Conservation (phyloP, 1,140 invertebrate genomes). For the Leptopilina boulardi region DNA sequence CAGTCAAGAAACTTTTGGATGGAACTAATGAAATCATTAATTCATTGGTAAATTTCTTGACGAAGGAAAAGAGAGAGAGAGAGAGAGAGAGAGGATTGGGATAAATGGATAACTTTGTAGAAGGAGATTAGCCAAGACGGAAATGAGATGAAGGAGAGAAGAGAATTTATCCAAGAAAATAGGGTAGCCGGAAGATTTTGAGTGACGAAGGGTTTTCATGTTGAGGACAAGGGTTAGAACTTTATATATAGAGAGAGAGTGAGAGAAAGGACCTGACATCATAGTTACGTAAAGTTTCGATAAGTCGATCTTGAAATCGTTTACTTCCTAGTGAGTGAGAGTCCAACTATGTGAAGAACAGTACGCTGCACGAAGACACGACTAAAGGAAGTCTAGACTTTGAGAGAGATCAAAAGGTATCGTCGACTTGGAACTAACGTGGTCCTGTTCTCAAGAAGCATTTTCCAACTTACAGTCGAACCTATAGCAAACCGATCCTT, state of each 20-base stretch:
- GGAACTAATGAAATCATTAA: background rate
- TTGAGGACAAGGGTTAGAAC: background rate
- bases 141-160: background rate
- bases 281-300: constrained; percentile 65
- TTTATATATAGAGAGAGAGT: too few relatives aligned
- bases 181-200: background rate
- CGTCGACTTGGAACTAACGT: constrained; percentile 66
- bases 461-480: constrained; percentile 44
- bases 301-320: constrained; percentile 62
- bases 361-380: constrained; percentile 51
- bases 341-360: constrained; percentile 50
- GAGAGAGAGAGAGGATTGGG: background rate
- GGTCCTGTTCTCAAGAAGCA: constrained; percentile 55
- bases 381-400: constrained; percentile 64
- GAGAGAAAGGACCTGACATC: constrained; percentile 49
- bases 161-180: background rate
- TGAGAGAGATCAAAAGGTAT: constrained; percentile 68
- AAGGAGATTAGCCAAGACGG: background rate
- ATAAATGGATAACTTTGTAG: background rate
- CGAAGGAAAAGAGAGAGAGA: background rate
- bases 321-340: constrained; percentile 61
- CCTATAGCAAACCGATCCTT: constrained; percentile 36
- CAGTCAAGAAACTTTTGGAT: background rate
- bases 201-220: background rate
- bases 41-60: background rate